Evolutionary conservation across 1,140 invertebrate genomes (phyloP).

Genomic region (Mylabris phalerata): DNA sequence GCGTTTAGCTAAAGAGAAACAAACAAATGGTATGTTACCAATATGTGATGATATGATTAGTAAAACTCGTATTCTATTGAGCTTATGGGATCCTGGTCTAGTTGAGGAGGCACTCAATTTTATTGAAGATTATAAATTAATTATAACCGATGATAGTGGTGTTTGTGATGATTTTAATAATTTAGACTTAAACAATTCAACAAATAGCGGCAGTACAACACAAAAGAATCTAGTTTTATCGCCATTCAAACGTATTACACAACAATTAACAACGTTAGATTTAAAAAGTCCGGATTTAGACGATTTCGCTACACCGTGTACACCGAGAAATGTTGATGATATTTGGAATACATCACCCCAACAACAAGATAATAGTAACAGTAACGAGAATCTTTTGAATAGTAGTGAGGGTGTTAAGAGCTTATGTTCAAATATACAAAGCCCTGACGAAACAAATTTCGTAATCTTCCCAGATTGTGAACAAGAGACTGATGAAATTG

Average conservation of each 20-base stretch:
- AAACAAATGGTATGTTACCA: slow-evolving; percentile 65
- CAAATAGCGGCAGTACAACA: slow-evolving; percentile 27
- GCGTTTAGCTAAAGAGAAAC: slow-evolving; percentile 63
- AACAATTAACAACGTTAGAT: slow-evolving; percentile 64
- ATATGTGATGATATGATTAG: slow-evolving; percentile 72
- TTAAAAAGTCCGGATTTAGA: slow-evolving; percentile 63
- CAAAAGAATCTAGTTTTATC: slow-evolving; percentile 50
- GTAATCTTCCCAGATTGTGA: slow-evolving; percentile 44
- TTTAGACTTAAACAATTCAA: not conserved
- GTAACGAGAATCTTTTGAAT: slow-evolving; percentile 26
- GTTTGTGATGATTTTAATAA: slow-evolving; percentile 36
- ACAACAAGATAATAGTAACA: slow-evolving; percentile 1
- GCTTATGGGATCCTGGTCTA: slow-evolving; percentile 73
- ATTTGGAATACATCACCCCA: slow-evolving; percentile 43
- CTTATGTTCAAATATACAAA: slow-evolving; percentile 36
- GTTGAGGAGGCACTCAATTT: slow-evolving; percentile 79
- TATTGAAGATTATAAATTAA: slow-evolving; percentile 65
- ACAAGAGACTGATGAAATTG: slow-evolving; percentile 19
- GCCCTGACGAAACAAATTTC: slow-evolving; percentile 42
- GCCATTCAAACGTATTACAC: slow-evolving; percentile 68
- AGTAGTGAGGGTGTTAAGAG: slow-evolving; percentile 38
- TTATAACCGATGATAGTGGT: slow-evolving; percentile 43
- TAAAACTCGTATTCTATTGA: slow-evolving; percentile 69
- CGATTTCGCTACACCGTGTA: slow-evolving; percentile 63
- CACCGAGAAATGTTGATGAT: slow-evolving; percentile 52